A percentile compares a stretch with the other conserved stretches of the same genome.
Conservation (phyloP, 2,113 vertebrate genomes). For the Diadophis punctatus region DNA sequence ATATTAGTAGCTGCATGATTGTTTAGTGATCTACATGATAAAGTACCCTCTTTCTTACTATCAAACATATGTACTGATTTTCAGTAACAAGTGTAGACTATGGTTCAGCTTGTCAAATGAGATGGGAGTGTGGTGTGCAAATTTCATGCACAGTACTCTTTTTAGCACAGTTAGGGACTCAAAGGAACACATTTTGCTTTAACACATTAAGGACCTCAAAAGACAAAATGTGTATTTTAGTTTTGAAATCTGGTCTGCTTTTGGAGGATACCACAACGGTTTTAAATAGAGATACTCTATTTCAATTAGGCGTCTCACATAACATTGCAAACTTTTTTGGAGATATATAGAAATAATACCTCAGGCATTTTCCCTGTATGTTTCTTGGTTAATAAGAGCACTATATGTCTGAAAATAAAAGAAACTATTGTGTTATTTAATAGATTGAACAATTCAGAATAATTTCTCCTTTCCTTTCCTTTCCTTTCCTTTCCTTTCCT, state of each 20-base stretch:
- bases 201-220: background rate
- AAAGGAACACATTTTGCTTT: background rate
- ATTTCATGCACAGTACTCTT: background rate
- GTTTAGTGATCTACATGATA: background rate
- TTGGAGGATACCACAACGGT: background rate
- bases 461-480: background rate
- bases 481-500: background rate
- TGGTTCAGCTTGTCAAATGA: background rate
- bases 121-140: background rate
- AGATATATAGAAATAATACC: background rate
- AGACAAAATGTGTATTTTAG: background rate
- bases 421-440: background rate
- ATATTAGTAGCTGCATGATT: background rate
- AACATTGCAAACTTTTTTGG: background rate
- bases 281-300: background rate
- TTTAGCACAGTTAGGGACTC: background rate
- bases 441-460: background rate
- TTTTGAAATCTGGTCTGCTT: background rate
- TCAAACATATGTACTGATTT: slow-evolving; percentile 9
- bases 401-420: background rate
- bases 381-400: slow-evolving; percentile 7
- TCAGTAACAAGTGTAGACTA: background rate
- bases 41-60: background rate
- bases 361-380: background rate
- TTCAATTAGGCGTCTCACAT: background rate